These are phyloP conservation scores for Anastatus disparis DNA, from an alignment of 1,140 invertebrate genomes.

Conservation along the genomic window DNA sequence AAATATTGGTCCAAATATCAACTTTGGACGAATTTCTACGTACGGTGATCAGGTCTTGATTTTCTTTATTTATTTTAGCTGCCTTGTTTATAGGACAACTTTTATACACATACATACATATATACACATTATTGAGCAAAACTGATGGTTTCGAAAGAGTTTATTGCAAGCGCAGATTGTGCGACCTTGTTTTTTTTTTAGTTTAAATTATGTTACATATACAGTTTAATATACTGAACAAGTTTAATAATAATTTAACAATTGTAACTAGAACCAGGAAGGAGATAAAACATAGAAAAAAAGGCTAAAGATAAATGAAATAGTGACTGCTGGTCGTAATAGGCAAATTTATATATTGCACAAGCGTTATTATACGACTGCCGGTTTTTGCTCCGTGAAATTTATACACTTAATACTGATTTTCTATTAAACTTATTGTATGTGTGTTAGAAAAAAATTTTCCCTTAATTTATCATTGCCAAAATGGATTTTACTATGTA, in stretches of 20 bases:
- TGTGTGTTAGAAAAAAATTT: too few species aligned
- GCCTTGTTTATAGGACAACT: neutral
- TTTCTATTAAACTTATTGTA: too few species aligned
- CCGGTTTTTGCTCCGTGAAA: too few species aligned
- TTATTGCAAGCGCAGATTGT: neutral
- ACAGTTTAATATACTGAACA: neutral
- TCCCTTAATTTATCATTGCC: too few species aligned
- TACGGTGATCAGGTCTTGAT: neutral
- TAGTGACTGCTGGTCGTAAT: too few species aligned
- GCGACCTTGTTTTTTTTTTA: constrained; percentile 20
- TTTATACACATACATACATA: neutral
- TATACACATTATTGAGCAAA: constrained; percentile 10
- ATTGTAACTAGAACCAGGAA: neutral
- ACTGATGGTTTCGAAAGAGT: constrained; percentile 9
- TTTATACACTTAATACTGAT: too few species aligned
- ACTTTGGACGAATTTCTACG: too few species aligned
- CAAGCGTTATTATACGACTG: too few species aligned
- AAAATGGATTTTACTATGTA: too few species aligned
- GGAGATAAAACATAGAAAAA: neutral
- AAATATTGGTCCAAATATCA: constrained; percentile 9
- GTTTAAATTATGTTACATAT: too few species aligned
- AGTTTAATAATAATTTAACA: constrained; percentile 21
- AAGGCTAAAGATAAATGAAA: constrained; percentile 9
- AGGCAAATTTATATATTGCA: too few species aligned
- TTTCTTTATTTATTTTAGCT: constrained; percentile 15